Evolutionary conservation across 2,113 vertebrate genomes (phyloP).

Genomic region (Trogon melanurus): DNA sequence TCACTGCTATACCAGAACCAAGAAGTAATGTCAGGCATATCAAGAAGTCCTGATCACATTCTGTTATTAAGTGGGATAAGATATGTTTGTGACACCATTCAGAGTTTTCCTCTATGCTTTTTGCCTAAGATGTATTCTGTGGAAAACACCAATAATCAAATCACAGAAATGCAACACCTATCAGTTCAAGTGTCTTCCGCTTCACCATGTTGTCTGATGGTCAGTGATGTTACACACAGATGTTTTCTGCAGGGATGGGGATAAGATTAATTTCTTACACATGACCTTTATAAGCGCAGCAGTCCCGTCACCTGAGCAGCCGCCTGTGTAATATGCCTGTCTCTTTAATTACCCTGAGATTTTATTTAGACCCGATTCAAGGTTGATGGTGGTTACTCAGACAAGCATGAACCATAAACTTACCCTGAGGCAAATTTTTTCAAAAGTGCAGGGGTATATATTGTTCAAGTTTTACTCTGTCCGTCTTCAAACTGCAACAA

Average conservation of each 20-base stretch:
- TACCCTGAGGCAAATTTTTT: background rate
- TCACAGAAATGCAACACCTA: background rate
- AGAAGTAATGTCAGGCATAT: background rate
- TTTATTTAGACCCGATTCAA: background rate
- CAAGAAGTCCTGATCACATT: background rate
- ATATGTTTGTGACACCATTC: background rate
- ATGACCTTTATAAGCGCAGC: background rate
- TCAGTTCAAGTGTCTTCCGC: background rate
- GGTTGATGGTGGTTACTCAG: background rate
- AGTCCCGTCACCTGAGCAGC: background rate
- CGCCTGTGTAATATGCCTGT: background rate
- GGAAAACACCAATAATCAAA: background rate
- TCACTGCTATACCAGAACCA: background rate
- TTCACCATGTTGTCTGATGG: background rate
- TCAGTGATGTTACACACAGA: background rate
- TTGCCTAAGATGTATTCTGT: background rate
- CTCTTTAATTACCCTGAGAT: background rate
- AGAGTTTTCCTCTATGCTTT: background rate
- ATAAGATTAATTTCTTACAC: background rate
- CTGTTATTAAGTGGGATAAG: background rate
- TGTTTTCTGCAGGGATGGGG: background rate
- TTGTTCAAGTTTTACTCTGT: background rate
- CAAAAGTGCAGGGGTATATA: background rate
- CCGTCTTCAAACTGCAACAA: background rate
- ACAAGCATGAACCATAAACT: background rate